Percentiles rank a stretch among this genome's conserved stretches.
Evolutionary conservation across 2,888 invertebrate species (phyloP).

Genomic region (Suillia variegata): DNA sequence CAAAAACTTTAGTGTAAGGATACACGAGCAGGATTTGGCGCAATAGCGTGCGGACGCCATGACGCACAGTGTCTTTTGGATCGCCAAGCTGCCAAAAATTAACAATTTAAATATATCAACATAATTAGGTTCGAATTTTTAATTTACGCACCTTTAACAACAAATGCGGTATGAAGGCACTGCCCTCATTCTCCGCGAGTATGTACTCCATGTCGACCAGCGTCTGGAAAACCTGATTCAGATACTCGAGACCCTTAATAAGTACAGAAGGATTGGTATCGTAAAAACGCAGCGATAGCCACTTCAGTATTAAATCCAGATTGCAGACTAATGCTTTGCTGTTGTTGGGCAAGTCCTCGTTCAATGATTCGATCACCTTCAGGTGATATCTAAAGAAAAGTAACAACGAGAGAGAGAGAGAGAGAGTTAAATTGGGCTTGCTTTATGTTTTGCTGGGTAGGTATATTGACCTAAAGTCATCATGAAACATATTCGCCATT

Average conservation of each 20-base stretch:
- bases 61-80: conserved; percentile 92
- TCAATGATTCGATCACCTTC: conserved; percentile 90
- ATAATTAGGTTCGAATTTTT: background rate
- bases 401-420: background rate
- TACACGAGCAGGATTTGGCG: conserved; percentile 85
- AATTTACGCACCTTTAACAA: conserved; percentile 83
- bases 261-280: conserved; percentile 98
- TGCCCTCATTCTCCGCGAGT: conserved; percentile 88
- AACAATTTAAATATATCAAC: conserved; percentile 25
- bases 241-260: conserved; percentile 92
- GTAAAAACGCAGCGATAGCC: conserved; percentile 95
- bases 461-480: conserved; percentile 83
- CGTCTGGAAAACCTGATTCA: conserved; percentile 80
- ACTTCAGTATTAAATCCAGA: conserved; percentile 93
- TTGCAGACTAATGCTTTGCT: conserved; percentile 83
- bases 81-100: conserved; percentile 95
- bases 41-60: conserved; percentile 84
- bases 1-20: conserved; percentile 86
- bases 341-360: conserved; percentile 81
- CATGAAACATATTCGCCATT: conserved; percentile 90
- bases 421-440: no score
- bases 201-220: conserved; percentile 82
- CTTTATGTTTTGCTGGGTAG: background rate
- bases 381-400: conserved; percentile 78
- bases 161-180: conserved; percentile 93